Percentiles rank a stretch among this genome's conserved stretches.
Conservation (phyloP, 2,797 vertebrate genomes). For the Sebastolobus alascanus region DNA sequence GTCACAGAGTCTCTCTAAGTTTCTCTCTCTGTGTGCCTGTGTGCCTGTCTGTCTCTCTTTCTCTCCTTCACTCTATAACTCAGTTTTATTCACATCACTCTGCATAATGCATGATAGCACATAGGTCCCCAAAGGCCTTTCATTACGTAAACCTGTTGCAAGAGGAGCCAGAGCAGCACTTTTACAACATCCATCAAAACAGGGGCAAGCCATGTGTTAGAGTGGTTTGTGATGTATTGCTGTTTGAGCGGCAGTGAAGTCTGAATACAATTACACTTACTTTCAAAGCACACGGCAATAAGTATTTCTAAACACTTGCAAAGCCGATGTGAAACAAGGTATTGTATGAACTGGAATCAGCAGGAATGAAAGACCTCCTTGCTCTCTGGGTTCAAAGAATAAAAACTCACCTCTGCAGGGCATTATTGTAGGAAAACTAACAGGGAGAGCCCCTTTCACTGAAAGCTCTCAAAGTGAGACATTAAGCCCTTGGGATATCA, state of each 20-base stretch:
- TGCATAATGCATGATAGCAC: slow-evolving; percentile 81
- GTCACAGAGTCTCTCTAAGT: slow-evolving; percentile 48
- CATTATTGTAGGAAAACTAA: slow-evolving; percentile 40
- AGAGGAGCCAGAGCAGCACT: slow-evolving; percentile 71
- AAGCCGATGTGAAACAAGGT: slow-evolving; percentile 2
- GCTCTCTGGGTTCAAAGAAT: slow-evolving; percentile 31
- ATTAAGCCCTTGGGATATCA: slow-evolving; percentile 30
- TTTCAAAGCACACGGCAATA: slow-evolving; percentile 37
- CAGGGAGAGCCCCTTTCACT: slow-evolving; percentile 43
- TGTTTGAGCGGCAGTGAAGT: slow-evolving; percentile 44
- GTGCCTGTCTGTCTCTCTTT: slow-evolving; percentile 34
- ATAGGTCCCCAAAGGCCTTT: slow-evolving; percentile 67
- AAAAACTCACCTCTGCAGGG: slow-evolving; percentile 49
- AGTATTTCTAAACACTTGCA: slow-evolving; percentile 26
- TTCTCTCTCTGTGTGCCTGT: slow-evolving; percentile 41
- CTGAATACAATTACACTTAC: slow-evolving; percentile 45
- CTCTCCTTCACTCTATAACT: slow-evolving; percentile 64
- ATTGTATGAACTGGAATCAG: slow-evolving; percentile 1
- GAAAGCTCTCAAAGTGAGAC: slow-evolving; percentile 48
- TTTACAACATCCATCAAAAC: slow-evolving; percentile 74
- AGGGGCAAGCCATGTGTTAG: slow-evolving; percentile 38
- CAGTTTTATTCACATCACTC: slow-evolving; percentile 78
- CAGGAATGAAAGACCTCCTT: slow-evolving; percentile 39
- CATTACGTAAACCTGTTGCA: slow-evolving; percentile 84
- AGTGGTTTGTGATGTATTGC: slow-evolving; percentile 66